Evolutionary conservation across 2,113 vertebrate species (phyloP), one percentile per base, ranked within the genome.

Genomic region (Perccottus glenii): DNA sequence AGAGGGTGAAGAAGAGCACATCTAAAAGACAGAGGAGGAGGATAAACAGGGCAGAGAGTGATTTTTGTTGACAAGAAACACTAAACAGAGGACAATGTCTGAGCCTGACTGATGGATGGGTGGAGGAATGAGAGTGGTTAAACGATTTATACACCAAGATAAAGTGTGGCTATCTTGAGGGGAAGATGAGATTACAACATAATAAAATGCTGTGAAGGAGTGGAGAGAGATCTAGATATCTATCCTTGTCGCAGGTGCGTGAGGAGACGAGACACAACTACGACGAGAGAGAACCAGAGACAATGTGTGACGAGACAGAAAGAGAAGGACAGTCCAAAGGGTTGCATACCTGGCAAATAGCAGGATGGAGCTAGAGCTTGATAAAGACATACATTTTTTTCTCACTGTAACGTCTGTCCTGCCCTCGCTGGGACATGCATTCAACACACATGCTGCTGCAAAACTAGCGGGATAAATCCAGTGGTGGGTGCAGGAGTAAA

Each of bases 311-410:
- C 19, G 49, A 36, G 57, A 33, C 47, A 60, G 58, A 4, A 40
- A 40, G 32, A 80, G 5, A 73, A 64, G 44, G 42, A 50, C 12
- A 19, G 47, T 38, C n/a, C 9, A 67, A 83, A 67, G 69, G 75
- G 60, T 15, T 62, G 67, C 79, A 76, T 70, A 87, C 73, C 78
- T 86, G 80, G 78, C 82, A 84, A 81, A 86, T 86, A 78, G 62
- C 43, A 84, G 69, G 50, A 85, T 48, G 35, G 62, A 68, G 51
- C 80, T 76, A 74, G 70, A 81, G 59, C 66, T 69, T 58, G 78
- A 85, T 62, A 81, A 70, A 85, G 75, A 84, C 80, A 72, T 75
- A 77, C 71, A 81, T 73, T 66, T 53, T 57, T 61, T 27, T 27
- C 70, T 69, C 42, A 67, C 70, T 64, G 40, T 71, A 43, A 40